A percentile compares a stretch with the other conserved stretches of the same genome.
Evolutionary conservation across 35 echinoderm and acorn worm species (phyloP).

Genomic region (Ophiothrix spiculata): DNA sequence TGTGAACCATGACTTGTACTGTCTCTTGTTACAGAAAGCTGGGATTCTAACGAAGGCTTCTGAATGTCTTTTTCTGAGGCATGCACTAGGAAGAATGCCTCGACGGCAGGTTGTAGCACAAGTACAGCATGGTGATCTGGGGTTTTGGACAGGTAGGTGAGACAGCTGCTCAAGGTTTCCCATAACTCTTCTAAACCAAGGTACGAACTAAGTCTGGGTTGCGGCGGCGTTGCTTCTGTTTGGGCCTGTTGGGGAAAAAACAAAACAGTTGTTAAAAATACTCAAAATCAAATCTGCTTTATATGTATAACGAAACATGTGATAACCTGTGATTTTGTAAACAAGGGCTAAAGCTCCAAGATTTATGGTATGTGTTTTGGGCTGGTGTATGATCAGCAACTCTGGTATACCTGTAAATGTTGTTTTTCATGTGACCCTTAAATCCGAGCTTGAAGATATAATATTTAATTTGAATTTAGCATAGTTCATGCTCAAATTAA

Average conservation of each 20-base stretch:
- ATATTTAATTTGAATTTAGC: too few relatives aligned
- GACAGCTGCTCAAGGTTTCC: constrained; percentile 86
- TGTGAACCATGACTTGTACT: constrained; percentile 21
- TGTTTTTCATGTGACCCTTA: too few relatives aligned
- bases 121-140: constrained; percentile 95
- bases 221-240: not conserved
- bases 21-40: constrained; percentile 16
- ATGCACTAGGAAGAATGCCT: constrained; percentile 96
- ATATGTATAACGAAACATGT: too few relatives aligned
- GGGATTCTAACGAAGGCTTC: constrained; percentile 36
- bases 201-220: constrained; percentile 73
- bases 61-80: constrained; percentile 70
- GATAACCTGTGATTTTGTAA: too few relatives aligned
- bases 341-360: too few relatives aligned
- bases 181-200: constrained; percentile 78
- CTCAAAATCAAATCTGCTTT: not conserved
- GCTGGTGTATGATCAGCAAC: too few relatives aligned
- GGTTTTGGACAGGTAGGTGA: constrained; percentile 77
- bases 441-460: too few relatives aligned
- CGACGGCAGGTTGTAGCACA: constrained; percentile 93
- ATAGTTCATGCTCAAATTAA: too few relatives aligned
- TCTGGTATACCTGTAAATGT: too few relatives aligned
- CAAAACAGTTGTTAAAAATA: too few relatives aligned
- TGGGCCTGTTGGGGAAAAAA: constrained; percentile 32
- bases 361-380: too few relatives aligned